A percentile compares a stretch with the other conserved stretches of the same genome.
These are phyloP conservation scores for Pygoscelis antarcticus DNA, from an alignment of 2,113 vertebrate genomes.

Conservation along the genomic window DNA sequence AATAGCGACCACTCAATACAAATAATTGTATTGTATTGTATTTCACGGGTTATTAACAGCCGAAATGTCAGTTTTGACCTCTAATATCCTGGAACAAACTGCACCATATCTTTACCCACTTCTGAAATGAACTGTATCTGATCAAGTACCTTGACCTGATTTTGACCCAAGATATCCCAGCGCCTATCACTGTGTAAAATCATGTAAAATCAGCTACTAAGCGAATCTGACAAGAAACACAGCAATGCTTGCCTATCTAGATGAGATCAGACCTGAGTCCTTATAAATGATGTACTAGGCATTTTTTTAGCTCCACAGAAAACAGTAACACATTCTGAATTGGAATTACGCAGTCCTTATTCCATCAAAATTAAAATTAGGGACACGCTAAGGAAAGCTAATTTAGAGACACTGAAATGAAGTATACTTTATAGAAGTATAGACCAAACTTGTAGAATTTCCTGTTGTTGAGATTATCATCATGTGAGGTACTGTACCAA, in stretches of 20 bases:
- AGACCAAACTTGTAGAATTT: neutral
- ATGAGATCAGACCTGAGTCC: neutral
- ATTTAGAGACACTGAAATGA: neutral
- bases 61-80: neutral
- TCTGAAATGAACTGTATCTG: neutral
- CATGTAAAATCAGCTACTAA: constrained; percentile 1
- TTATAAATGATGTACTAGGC: neutral
- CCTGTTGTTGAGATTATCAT: neutral
- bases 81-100: neutral
- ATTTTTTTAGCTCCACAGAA: neutral
- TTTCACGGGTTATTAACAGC: neutral
- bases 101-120: neutral
- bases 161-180: constrained; percentile 31
- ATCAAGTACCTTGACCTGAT: constrained; percentile 6
- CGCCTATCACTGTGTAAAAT: neutral
- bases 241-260: neutral
- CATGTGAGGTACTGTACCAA: neutral
- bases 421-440: neutral
- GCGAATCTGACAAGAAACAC: neutral
- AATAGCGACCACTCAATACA: neutral
- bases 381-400: neutral
- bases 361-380: neutral
- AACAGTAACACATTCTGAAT: neutral
- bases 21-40: neutral
- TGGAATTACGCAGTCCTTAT: neutral